Evolutionary conservation across 2,113 vertebrate species (phyloP).

Genomic region (Aphyosemion australe): DNA sequence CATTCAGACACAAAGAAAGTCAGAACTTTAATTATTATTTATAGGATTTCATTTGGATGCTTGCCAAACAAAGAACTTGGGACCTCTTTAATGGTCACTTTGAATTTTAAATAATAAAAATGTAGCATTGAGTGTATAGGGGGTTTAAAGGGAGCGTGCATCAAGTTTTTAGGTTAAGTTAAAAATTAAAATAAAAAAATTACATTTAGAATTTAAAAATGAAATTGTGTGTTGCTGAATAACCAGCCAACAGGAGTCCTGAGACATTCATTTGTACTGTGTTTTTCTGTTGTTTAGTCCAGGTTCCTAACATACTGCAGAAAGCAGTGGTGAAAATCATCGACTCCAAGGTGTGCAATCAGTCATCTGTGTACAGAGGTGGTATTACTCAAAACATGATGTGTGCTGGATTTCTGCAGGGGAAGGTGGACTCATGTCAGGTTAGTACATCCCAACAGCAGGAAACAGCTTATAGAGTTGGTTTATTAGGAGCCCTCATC

Average conservation of each 20-base stretch:
- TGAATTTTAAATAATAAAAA: too few relatives aligned
- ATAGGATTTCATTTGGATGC: too few relatives aligned
- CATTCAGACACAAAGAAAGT: neutral
- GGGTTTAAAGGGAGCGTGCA: too few relatives aligned
- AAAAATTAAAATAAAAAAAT: too few relatives aligned
- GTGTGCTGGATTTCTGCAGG: slow-evolving; percentile 93
- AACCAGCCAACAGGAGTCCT: neutral
- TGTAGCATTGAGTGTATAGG: too few relatives aligned
- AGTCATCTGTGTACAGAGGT: slow-evolving; percentile 82
- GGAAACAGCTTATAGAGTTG: neutral
- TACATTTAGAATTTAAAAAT: too few relatives aligned
- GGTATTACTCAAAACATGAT: slow-evolving; percentile 88
- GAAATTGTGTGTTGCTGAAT: neutral
- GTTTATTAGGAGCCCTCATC: neutral
- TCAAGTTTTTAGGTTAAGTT: too few relatives aligned
- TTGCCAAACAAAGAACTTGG: too few relatives aligned
- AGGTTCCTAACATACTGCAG: slow-evolving; percentile 80
- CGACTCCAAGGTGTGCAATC: slow-evolving; percentile 85
- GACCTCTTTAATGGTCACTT: too few relatives aligned
- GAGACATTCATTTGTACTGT: neutral
- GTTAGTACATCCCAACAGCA: slow-evolving; percentile 65
- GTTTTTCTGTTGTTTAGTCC: slow-evolving; percentile 47
- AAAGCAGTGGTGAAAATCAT: slow-evolving; percentile 92
- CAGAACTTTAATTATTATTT: neutral
- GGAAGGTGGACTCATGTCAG: slow-evolving; percentile 95